These are phyloP conservation scores for Sinohyriopsis cumingii DNA, from an alignment of 2,888 invertebrate genomes.

Conservation along the genomic window DNA sequence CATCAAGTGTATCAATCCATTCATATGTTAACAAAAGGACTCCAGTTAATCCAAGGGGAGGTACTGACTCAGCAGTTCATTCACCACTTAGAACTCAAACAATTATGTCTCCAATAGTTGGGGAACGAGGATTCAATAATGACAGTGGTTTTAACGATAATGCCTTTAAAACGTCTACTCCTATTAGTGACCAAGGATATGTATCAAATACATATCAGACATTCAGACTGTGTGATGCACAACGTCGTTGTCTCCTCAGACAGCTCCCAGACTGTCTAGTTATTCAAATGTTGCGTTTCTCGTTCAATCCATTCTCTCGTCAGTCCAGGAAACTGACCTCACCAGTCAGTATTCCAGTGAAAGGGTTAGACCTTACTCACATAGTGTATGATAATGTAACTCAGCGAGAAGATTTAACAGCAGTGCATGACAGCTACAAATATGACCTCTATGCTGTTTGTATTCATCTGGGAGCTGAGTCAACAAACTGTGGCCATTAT, in stretches of 20 bases:
- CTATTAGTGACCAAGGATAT: conserved; percentile 42
- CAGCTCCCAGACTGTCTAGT: conserved; percentile 69
- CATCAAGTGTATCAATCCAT: too few species aligned
- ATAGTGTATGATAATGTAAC: conserved; percentile 66
- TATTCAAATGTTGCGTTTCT: conserved; percentile 67
- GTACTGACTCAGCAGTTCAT: conserved; percentile 35
- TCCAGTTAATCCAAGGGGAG: conserved; percentile 5
- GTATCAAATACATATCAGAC: conserved; percentile 13
- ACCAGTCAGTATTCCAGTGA: conserved; percentile 62
- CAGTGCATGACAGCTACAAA: conserved; percentile 36
- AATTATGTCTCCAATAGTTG: conserved; percentile 57
- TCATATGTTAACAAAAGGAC: not conserved
- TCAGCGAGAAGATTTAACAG: conserved; percentile 58
- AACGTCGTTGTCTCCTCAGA: conserved; percentile 62
- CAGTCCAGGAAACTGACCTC: conserved; percentile 58
- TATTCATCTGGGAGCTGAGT: conserved; percentile 64
- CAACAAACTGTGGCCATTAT: conserved; percentile 66
- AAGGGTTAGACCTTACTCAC: conserved; percentile 56
- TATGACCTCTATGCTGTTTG: conserved; percentile 67
- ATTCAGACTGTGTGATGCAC: conserved; percentile 43
- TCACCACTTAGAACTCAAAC: conserved; percentile 28
- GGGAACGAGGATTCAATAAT: conserved; percentile 41
- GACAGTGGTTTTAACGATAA: conserved; percentile 65
- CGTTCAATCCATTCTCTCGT: conserved; percentile 51
- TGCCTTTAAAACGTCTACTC: conserved; percentile 65